A percentile compares a stretch with the other conserved stretches of the same genome.
These are phyloP conservation scores for Falco concolor DNA, from an alignment of 2,797 vertebrate species.

Conservation along the genomic window DNA sequence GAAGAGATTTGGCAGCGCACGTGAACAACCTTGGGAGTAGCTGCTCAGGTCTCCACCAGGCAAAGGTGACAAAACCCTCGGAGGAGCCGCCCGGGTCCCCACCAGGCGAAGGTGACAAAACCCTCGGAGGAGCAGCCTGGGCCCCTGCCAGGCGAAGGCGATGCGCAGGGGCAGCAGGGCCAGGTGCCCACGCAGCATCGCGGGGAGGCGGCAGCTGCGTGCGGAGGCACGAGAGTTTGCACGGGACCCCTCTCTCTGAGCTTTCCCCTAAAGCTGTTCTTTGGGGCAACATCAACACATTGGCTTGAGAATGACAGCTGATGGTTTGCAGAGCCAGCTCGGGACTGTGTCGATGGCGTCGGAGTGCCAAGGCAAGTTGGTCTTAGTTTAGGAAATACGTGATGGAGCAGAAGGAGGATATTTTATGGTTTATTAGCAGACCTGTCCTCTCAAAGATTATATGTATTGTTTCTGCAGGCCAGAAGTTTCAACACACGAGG, in stretches of 20 bases:
- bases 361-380: accelerated
- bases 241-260: neutral
- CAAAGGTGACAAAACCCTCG: neutral
- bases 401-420: neutral
- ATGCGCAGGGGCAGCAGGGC: accelerated
- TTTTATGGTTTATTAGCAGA: neutral
- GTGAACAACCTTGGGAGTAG: neutral
- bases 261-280: neutral
- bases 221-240: accelerated
- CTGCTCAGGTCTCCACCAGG: neutral
- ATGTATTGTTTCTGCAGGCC: neutral
- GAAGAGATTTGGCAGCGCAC: neutral
- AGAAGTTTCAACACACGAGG: neutral
- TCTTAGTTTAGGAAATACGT: neutral
- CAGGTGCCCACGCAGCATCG: accelerated
- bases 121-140: neutral
- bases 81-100: neutral
- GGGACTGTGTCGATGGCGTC: neutral
- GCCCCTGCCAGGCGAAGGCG: neutral
- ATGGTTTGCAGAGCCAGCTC: neutral
- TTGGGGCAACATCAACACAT: neutral
- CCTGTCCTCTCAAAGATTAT: neutral
- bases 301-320: neutral
- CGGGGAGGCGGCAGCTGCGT: neutral
- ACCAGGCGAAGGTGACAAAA: neutral